These are phyloP conservation scores for Phenacoccus solenopsis DNA, from an alignment of 1,140 invertebrate species.

Conservation along the genomic window DNA sequence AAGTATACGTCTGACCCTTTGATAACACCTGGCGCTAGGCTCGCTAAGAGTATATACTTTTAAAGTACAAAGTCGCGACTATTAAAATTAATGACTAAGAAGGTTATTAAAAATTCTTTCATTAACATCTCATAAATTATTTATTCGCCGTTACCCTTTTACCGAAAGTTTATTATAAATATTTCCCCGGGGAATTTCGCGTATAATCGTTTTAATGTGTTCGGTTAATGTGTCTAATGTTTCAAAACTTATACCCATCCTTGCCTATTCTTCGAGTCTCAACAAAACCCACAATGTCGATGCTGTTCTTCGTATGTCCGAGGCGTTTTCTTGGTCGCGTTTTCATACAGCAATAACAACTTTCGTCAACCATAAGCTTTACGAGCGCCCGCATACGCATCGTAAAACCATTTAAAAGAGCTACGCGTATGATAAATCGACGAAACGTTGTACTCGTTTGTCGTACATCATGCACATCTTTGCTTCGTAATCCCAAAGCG, in stretches of 20 bases:
- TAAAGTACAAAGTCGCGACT: neutral
- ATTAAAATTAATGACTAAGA: constrained; percentile 3
- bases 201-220: neutral
- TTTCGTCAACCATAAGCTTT: no score
- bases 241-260: neutral
- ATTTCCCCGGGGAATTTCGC: neutral
- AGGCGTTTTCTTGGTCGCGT: no score
- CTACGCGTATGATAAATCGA: no score
- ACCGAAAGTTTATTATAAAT: constrained; percentile 3
- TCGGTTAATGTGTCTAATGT: constrained; percentile 1
- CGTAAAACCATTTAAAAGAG: no score
- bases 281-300: no score
- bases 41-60: neutral
- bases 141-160: neutral
- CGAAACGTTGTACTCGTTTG: no score
- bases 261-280: no score
- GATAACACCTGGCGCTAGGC: neutral
- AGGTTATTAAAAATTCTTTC: neutral
- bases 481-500: no score
- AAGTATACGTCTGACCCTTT: neutral
- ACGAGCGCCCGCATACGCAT: no score
- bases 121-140: constrained; percentile 3
- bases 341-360: no score
- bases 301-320: no score
- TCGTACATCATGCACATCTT: no score